phyloP scores from a whole-genome alignment of 2,888 invertebrate genomes.

The Cosmorhoe ocellata region DNA sequence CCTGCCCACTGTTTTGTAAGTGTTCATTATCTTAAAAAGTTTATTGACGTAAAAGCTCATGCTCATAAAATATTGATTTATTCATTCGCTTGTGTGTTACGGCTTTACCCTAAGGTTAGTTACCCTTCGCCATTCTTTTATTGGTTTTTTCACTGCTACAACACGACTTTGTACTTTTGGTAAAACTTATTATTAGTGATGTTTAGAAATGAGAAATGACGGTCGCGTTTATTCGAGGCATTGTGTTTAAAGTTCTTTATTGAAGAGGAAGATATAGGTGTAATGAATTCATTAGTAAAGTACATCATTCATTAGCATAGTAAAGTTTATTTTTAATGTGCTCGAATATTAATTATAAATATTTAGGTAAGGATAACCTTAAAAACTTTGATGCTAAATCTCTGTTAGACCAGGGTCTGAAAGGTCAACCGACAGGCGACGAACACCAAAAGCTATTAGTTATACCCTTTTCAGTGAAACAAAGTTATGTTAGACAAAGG shows the following conservation, averaged over 20 bases:
- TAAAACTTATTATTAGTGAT: constrained; percentile 8
- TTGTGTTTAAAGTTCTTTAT: too few relatives aligned
- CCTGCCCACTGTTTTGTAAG: not conserved
- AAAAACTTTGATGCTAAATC: too few relatives aligned
- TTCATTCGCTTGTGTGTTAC: constrained; percentile 9
- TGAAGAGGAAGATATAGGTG: too few relatives aligned
- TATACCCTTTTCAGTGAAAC: not conserved
- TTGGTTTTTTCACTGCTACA: constrained; percentile 24
- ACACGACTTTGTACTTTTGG: constrained; percentile 35
- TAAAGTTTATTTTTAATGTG: too few relatives aligned
- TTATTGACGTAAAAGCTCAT: constrained; percentile 13
- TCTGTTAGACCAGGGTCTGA: too few relatives aligned
- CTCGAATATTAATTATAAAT: too few relatives aligned
- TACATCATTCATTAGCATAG: too few relatives aligned
- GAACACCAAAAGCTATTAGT: constrained; percentile 16
- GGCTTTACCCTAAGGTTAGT: constrained; percentile 18
- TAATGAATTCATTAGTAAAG: too few relatives aligned
- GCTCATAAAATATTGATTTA: constrained; percentile 16
- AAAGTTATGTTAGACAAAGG: too few relatives aligned
- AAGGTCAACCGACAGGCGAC: constrained; percentile 5
- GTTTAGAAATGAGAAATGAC: not conserved
- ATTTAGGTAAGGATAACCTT: too few relatives aligned
- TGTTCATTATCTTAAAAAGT: constrained; percentile 14
- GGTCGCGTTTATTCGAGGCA: too few relatives aligned
- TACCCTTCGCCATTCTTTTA: constrained; percentile 24